These are phyloP conservation scores for Thaumatotibia leucotreta DNA, from an alignment of 1,140 invertebrate species.

Conservation along the genomic window DNA sequence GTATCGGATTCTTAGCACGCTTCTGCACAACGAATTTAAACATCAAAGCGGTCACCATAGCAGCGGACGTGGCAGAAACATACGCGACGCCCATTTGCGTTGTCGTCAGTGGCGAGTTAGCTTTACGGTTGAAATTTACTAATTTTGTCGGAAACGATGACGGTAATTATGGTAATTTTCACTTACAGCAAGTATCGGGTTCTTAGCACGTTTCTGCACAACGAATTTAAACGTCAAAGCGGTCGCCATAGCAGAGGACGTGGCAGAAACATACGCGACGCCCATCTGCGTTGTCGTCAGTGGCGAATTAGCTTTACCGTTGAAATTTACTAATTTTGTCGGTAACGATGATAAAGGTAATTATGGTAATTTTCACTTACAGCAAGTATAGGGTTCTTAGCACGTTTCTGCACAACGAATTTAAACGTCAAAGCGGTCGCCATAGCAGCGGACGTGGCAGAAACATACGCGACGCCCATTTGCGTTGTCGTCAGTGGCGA, in stretches of 20 bases:
- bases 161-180: no score
- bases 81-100: constrained; percentile 94
- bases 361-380: constrained; percentile 56
- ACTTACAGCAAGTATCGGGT: no score
- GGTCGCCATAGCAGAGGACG: no score
- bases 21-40: no score
- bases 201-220: no score
- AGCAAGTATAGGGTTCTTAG: constrained; percentile 77
- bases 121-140: no score
- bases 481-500: constrained; percentile 90
- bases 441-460: constrained; percentile 96
- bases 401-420: constrained; percentile 75
- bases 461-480: constrained; percentile 91
- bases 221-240: no score
- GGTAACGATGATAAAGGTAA: neutral
- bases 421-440: constrained; percentile 91
- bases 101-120: constrained; percentile 90
- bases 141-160: no score
- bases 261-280: no score
- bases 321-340: constrained; percentile 16
- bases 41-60: neutral
- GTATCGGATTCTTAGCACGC: no score
- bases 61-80: constrained; percentile 85
- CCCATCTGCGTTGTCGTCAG: no score
- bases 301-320: no score